Percentiles rank a stretch among this genome's conserved stretches.
These are phyloP conservation scores for Timandra comae DNA, from an alignment of 2,888 invertebrate genomes.

Conservation along the genomic window DNA sequence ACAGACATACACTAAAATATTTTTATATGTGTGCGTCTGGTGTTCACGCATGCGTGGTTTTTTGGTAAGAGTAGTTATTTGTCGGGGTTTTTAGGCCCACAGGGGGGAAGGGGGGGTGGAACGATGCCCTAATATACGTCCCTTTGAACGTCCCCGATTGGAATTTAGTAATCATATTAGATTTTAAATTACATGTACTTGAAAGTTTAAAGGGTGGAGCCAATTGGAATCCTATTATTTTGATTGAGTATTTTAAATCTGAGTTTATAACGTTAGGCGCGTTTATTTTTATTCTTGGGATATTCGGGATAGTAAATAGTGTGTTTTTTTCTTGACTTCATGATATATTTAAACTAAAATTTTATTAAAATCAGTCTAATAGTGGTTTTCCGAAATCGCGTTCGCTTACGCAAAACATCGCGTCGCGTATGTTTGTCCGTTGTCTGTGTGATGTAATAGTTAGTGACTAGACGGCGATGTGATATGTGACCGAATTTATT, in stretches of 20 bases:
- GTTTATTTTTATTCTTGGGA: too few species aligned
- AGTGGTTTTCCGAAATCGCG: too few species aligned
- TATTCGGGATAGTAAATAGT: too few species aligned
- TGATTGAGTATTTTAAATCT: constrained; percentile 32
- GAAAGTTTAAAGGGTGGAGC: constrained; percentile 51
- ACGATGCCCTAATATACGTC: constrained; percentile 66
- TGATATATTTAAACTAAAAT: too few species aligned
- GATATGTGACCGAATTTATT: too few species aligned
- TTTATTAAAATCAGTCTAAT: too few species aligned
- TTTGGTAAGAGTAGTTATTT: constrained; percentile 66
- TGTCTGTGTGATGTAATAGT: too few species aligned
- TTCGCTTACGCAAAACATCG: too few species aligned
- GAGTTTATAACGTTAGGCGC: too few species aligned
- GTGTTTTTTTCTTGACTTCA: too few species aligned
- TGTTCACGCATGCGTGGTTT: constrained; percentile 74
- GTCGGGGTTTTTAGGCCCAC: constrained; percentile 69
- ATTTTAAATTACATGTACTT: constrained; percentile 74
- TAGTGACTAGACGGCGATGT: too few species aligned
- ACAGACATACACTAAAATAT: constrained; percentile 4
- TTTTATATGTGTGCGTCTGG: constrained; percentile 56
- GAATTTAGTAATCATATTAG: constrained; percentile 76
- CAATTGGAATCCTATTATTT: constrained; percentile 69
- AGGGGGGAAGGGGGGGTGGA: constrained; percentile 34
- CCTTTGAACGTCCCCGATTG: constrained; percentile 72
- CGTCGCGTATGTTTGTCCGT: too few species aligned